Conservation (phyloP, 1,140 invertebrate species). For the Plodia interpunctella region DNA sequence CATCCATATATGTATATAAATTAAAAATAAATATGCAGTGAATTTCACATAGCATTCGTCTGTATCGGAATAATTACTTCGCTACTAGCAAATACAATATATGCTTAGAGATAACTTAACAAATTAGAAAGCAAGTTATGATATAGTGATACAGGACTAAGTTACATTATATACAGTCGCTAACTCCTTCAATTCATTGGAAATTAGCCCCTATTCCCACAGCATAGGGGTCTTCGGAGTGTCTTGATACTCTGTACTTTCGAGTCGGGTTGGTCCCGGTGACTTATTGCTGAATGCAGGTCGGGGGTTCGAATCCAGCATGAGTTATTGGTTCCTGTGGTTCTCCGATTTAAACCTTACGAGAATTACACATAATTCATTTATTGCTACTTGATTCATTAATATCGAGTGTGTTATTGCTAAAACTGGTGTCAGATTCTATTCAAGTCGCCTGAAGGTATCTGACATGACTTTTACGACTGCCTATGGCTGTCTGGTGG, state of each 20-base stretch:
- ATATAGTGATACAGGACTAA: conserved; percentile 2
- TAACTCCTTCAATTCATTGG: too few relatives aligned
- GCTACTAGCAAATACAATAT: neutral
- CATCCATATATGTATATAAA: too few relatives aligned
- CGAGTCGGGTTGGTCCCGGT: neutral
- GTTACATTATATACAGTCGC: conserved; percentile 1
- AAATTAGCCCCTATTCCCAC: too few relatives aligned
- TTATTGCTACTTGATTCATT: neutral
- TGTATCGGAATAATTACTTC: too few relatives aligned
- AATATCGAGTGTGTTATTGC: too few relatives aligned
- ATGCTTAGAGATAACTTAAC: neutral
- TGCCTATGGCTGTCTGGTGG: too few relatives aligned
- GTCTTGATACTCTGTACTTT: neutral
- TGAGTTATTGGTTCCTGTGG: neutral
- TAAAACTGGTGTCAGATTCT: too few relatives aligned
- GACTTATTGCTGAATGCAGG: neutral
- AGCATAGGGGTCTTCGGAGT: too few relatives aligned
- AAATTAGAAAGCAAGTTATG: neutral
- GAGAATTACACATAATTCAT: neutral
- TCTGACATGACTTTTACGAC: too few relatives aligned
- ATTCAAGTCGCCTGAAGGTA: too few relatives aligned
- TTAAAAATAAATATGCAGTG: too few relatives aligned
- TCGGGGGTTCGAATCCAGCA: neutral
- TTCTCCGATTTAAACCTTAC: neutral
- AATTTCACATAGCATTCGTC: too few relatives aligned